phyloP scores from a whole-genome alignment of 64 coral and sea anemone species.

The Montipora sp. region DNA sequence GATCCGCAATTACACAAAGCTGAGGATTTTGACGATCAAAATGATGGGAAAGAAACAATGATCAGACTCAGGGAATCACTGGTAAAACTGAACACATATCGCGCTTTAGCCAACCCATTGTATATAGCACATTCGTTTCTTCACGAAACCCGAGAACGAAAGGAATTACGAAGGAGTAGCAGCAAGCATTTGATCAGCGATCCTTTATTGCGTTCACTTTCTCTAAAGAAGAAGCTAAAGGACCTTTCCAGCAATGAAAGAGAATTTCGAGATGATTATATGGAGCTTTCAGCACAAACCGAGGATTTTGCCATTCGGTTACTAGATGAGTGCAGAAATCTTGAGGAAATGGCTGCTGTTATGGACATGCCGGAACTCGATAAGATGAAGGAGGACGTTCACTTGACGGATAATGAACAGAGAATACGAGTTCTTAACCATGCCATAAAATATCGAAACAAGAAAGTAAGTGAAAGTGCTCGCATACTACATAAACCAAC shows the following conservation, averaged over 20 bases:
- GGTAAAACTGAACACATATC: conserved; percentile 74
- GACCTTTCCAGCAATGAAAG: conserved; percentile 42
- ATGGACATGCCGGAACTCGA: conserved; percentile 79
- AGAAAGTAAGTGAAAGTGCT: conserved; percentile 44
- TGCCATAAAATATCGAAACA: conserved; percentile 89
- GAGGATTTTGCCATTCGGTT: conserved; percentile 76
- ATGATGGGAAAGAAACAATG: conserved; percentile 25
- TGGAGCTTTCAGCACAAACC: conserved; percentile 40
- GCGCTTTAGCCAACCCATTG: conserved; percentile 72
- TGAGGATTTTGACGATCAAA: conserved; percentile 7
- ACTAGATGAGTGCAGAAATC: conserved; percentile 72
- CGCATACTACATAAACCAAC: too few relatives aligned
- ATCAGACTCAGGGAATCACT: conserved; percentile 48
- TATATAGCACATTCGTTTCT: conserved; percentile 68
- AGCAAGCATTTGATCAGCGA: neutral
- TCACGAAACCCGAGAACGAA: neutral
- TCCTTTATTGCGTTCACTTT: conserved; percentile 48
- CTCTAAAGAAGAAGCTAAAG: conserved; percentile 45
- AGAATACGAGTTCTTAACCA: conserved; percentile 71
- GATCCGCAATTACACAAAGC: conserved; percentile 27
- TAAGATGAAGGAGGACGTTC: conserved; percentile 3
- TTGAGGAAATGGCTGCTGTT: conserved; percentile 68
- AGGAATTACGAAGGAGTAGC: neutral
- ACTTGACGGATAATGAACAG: neutral
- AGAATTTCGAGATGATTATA: conserved; percentile 74